phyloP scores from a whole-genome alignment of 2,888 invertebrate genomes.

The Nudaria mundana region DNA sequence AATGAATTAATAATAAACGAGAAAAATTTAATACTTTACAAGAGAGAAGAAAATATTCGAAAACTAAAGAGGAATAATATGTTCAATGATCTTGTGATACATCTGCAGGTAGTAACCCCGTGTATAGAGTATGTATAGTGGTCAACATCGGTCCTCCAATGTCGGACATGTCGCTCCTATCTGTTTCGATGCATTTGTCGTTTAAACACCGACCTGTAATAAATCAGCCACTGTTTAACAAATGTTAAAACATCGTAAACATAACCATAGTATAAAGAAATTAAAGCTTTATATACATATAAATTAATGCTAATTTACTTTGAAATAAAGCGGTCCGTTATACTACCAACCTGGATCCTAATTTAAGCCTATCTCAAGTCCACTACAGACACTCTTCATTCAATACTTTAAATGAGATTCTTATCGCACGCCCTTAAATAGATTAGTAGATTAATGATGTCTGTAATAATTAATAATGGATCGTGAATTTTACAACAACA shows the following conservation, averaged over 20 bases:
- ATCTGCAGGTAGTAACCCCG: constrained; percentile 40
- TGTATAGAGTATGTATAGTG: constrained; percentile 58
- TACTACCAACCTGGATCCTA: constrained; percentile 36
- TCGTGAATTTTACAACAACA: constrained; percentile 80
- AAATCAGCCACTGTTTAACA: constrained; percentile 64
- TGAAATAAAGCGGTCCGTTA: constrained; percentile 12
- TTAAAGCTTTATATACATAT: constrained; percentile 20
- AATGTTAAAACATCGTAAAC: constrained; percentile 35
- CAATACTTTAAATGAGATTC: constrained; percentile 82
- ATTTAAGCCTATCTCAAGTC: constrained; percentile 79
- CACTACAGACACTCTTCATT: constrained; percentile 80
- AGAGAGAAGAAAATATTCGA: too few relatives aligned
- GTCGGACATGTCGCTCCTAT: constrained; percentile 80
- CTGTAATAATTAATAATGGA: constrained; percentile 82
- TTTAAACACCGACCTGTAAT: constrained; percentile 81
- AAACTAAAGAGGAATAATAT: not conserved
- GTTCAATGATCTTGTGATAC: constrained; percentile 43
- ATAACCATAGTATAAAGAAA: constrained; percentile 1
- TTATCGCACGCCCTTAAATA: constrained; percentile 80
- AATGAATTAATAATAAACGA: too few relatives aligned
- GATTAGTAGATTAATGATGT: constrained; percentile 82
- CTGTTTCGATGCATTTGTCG: constrained; percentile 81
- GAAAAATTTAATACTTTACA: not conserved
- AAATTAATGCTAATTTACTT: constrained; percentile 21
- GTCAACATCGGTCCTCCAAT: constrained; percentile 78